Percentiles rank a stretch among this genome's conserved stretches.
phyloP scores from a whole-genome alignment of 2,797 vertebrate genomes.

The Oryzias dopingdopingensis region DNA sequence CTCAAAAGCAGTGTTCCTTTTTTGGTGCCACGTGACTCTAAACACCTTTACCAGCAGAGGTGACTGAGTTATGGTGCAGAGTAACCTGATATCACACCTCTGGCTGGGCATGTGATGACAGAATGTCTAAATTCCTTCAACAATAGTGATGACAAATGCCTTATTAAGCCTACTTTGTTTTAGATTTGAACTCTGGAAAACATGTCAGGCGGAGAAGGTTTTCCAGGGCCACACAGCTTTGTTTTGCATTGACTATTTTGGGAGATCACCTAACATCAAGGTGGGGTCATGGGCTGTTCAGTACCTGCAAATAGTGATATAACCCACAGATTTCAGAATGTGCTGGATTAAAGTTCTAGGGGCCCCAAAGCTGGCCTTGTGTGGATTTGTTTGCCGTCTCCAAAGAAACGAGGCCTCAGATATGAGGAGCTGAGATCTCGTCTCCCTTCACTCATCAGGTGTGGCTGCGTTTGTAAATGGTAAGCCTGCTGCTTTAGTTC shows the following conservation, averaged over 20 bases:
- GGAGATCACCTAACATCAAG: slow-evolving; percentile 41
- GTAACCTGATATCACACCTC: slow-evolving; percentile 24
- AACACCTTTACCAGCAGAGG: not conserved
- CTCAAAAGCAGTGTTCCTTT: too few species aligned
- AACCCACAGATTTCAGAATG: slow-evolving; percentile 39
- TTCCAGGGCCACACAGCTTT: slow-evolving; percentile 39
- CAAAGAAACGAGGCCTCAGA: slow-evolving; percentile 59
- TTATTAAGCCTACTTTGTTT: slow-evolving; percentile 42
- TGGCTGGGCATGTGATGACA: slow-evolving; percentile 37
- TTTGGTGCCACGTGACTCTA: not conserved
- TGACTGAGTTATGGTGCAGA: slow-evolving; percentile 7
- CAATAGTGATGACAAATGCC: slow-evolving; percentile 53
- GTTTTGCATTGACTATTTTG: slow-evolving; percentile 53
- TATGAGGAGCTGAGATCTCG: slow-evolving; percentile 54
- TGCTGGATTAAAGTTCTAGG: slow-evolving; percentile 54
- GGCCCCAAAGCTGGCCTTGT: slow-evolving; percentile 40
- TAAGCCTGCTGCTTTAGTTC: slow-evolving; percentile 52
- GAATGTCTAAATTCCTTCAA: slow-evolving; percentile 40
- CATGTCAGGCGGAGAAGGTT: slow-evolving; percentile 29
- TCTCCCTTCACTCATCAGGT: slow-evolving; percentile 69
- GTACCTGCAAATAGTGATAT: slow-evolving; percentile 27
- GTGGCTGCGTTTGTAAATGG: slow-evolving; percentile 59
- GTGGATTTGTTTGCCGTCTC: slow-evolving; percentile 69
- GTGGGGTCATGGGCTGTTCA: slow-evolving; percentile 34
- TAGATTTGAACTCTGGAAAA: slow-evolving; percentile 43